Base-by-base conservation (phyloP, 2,113 vertebrate species). In the Tyrannus savana region DNA sequence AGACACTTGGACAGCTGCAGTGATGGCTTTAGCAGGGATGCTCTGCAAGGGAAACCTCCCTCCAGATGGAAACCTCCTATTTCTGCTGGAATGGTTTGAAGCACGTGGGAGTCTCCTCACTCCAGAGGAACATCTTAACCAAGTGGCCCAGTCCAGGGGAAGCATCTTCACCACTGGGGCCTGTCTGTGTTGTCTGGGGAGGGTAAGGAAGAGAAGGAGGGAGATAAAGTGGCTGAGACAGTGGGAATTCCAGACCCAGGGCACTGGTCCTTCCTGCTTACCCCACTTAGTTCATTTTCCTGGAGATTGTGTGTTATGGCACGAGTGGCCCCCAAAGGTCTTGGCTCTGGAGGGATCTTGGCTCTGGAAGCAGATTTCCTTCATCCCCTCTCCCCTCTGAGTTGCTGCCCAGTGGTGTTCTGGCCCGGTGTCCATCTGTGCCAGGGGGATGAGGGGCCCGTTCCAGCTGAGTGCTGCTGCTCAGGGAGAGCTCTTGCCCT, bases 311-410 rank as follows among this genome's bases (percentile, higher is more conserved):
- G 22, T 31, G 9, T 28, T 9, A 1, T 2, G 27, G 72, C 58
- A 19, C 0, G 0, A 12, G 10, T 37, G 17, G 4, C 14, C 31
- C 62, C 63, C 18, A 15, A 1, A 58, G 33, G 7, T 17, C 49
- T 44, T 80, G 87, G 56, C 56, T 71, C 39, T 50, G 49, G 47
- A 6, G 52, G 28, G n/a, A n/a, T n/a, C 42, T 41, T 73, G 86
- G 49, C 44, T 67, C 53, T 47, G 52, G 73, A 12, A 24, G 35
- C 12, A 12, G 31, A 52, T n/a, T 68, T 19, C 79, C 52, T 14
- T 8, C 22, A 2, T 25, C 14, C 2, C 7, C 53, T 19, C 37
- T 35, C 19, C 18, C 3, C 19, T 33, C 58, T 19, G 33, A 31
- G 7, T 8, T 10, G 59, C 50, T 8, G 28, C 90, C 68, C 30